These are phyloP conservation scores for Puntigrus tetrazona DNA, from an alignment of 2,113 vertebrate species.

Conservation along the genomic window DNA sequence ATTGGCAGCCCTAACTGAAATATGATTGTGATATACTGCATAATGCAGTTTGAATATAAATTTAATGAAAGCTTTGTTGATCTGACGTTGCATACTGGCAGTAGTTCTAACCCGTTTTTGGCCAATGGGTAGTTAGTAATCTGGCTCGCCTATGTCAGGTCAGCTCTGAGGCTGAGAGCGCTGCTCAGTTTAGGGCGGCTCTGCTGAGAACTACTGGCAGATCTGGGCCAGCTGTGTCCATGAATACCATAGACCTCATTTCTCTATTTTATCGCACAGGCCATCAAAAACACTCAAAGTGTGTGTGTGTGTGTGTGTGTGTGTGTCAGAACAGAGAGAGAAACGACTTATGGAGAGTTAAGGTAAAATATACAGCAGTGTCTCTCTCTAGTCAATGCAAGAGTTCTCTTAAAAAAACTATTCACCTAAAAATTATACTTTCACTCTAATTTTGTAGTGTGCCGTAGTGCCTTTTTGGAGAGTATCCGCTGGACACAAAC, in stretches of 20 bases:
- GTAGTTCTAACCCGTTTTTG: constrained; percentile 2
- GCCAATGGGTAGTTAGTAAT: constrained; percentile 37
- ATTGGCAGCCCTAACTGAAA: background rate
- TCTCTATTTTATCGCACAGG: constrained; percentile 50
- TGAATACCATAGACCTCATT: constrained; percentile 58
- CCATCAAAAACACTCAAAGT: constrained; percentile 22
- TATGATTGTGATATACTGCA: background rate
- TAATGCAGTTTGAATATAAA: constrained; percentile 10
- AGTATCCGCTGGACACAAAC: too few relatives aligned
- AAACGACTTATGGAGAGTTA: background rate
- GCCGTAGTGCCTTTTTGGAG: too few relatives aligned
- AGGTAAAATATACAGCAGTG: constrained; percentile 19
- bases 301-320: constrained; percentile 13
- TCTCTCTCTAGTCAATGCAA: background rate
- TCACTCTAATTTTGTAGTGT: background rate
- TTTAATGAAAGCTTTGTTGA: constrained; percentile 7
- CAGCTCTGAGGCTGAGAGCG: constrained; percentile 35
- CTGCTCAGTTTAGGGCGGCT: constrained; percentile 25
- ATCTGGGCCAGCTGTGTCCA: constrained; percentile 56
- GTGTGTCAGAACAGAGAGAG: background rate
- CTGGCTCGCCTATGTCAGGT: constrained; percentile 35
- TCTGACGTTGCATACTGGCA: background rate
- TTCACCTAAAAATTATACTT: background rate
- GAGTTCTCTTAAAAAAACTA: background rate
- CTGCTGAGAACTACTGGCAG: constrained; percentile 52